Base-by-base conservation (phyloP, 2,888 invertebrate genomes). In the Saturnia japonica region DNA sequence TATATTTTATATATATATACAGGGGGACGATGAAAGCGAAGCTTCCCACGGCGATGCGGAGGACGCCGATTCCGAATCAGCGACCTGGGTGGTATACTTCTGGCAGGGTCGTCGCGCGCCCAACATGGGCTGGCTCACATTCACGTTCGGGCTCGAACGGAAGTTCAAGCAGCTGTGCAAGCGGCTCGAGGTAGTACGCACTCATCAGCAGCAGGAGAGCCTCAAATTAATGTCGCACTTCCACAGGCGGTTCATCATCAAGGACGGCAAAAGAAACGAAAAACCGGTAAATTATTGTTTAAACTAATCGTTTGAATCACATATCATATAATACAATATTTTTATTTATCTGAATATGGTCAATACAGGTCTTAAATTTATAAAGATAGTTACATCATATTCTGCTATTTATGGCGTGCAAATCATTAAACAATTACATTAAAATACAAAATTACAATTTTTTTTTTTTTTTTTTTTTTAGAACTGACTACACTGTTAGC, bases 101-200 rank as follows among this genome's bases (percentile, higher is more conserved):
- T 99, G 99, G 99, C 99, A 99, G 93, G 99, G 99, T 0, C 95
- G 97, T 69, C 97, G 98, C 84, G 99, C 99, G 3, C 97, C 97
- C 74, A 99, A 99, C 91, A 99, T 99, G 99, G 99, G 99, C 72
- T 99, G 99, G 99, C 95, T 99, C 0, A 99, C 99, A 0, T 99
- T 99, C 91, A 99, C 99, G 0, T 99, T 99, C 92, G 99, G 98
- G 81, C 95, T 94, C 19, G 93, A 94, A 83, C 77, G 92, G 69
- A 94, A 93, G 85, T 94, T 94, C 86, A 93, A 93, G 71, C 89
- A 91, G 79, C 85, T 91, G 14, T 93, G 93, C 80, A 80, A 84
- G 69, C 78, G 88, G 0, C 82, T 94, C 0, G 99, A 99, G 91
- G 99, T 99, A 0, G 97, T 99, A 1, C 94, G 99, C 68, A 99